Percentiles rank a stretch among this genome's conserved stretches.
These are phyloP conservation scores for Centroberyx gerrardi DNA, from an alignment of 2,797 vertebrate species.

Conservation along the genomic window DNA sequence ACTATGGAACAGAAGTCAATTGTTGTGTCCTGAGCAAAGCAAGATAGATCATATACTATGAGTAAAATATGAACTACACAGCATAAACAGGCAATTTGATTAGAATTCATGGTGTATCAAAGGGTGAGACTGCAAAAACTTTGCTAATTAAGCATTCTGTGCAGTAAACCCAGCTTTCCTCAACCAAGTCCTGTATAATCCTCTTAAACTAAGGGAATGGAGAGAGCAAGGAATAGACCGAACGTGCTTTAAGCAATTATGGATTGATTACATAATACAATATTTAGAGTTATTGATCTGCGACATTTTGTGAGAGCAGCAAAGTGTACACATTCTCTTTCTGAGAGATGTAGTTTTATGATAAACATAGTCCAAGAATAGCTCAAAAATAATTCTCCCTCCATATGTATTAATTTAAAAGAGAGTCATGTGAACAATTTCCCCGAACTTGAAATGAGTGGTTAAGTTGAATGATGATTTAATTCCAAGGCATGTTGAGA, in stretches of 20 bases:
- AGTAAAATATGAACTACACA: background rate
- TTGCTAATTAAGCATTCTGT: background rate
- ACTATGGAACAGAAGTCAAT: background rate
- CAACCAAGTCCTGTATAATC: background rate
- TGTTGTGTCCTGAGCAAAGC: background rate
- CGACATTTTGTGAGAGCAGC: too few relatives aligned
- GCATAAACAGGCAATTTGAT: background rate
- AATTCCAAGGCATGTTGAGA: background rate
- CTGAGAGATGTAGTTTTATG: too few relatives aligned
- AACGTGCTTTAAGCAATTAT: background rate
- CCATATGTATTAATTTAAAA: background rate
- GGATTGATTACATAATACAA: background rate
- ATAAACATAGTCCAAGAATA: too few relatives aligned
- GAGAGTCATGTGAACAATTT: background rate
- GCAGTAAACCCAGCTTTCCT: background rate
- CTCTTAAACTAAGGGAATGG: constrained; percentile 2
- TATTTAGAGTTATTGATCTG: background rate
- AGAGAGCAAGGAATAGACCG: background rate
- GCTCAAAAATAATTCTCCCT: background rate
- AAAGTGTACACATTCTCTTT: too few relatives aligned
- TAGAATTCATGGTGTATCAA: background rate
- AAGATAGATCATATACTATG: background rate
- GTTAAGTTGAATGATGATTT: background rate
- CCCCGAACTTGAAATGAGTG: background rate
- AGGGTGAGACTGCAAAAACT: background rate